Evolutionary conservation across 2,113 vertebrate genomes (phyloP).

Genomic region (Cololabis saira): DNA sequence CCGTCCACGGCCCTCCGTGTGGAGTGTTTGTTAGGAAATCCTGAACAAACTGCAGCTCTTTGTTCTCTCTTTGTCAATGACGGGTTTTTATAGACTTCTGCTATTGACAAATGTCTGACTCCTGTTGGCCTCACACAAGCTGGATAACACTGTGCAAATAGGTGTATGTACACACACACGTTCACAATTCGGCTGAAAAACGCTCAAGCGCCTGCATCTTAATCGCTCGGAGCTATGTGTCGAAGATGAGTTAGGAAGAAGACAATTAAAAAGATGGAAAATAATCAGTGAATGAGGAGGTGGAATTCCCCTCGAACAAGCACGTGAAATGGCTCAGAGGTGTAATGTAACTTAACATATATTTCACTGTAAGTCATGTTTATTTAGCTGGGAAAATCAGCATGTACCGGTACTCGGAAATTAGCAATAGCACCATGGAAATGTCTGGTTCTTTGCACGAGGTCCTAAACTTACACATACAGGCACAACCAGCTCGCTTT

Average conservation of each 20-base stretch:
- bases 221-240: slow-evolving; percentile 26
- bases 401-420: too few species aligned
- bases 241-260: neutral
- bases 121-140: slow-evolving; percentile 80
- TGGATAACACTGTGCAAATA: slow-evolving; percentile 86
- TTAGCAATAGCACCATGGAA: too few species aligned
- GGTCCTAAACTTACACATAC: too few species aligned
- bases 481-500: too few species aligned
- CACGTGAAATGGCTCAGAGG: too few species aligned
- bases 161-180: slow-evolving; percentile 77
- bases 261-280: slow-evolving; percentile 1
- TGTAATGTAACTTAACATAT: too few species aligned
- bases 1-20: slow-evolving; percentile 58
- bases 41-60: slow-evolving; percentile 84
- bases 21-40: slow-evolving; percentile 86
- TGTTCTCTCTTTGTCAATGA: slow-evolving; percentile 84
- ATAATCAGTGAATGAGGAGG: too few species aligned
- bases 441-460: too few species aligned
- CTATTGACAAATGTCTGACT: slow-evolving; percentile 83
- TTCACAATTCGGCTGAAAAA: slow-evolving; percentile 61
- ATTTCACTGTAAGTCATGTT: too few species aligned
- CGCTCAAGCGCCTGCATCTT: slow-evolving; percentile 48
- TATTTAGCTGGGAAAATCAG: too few species aligned
- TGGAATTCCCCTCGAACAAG: too few species aligned
- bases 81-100: slow-evolving; percentile 84